Percentiles rank a stretch among this genome's conserved stretches.
These are phyloP conservation scores for Oscheius myriophilus DNA, from an alignment of 2,888 invertebrate genomes.

Conservation along the genomic window DNA sequence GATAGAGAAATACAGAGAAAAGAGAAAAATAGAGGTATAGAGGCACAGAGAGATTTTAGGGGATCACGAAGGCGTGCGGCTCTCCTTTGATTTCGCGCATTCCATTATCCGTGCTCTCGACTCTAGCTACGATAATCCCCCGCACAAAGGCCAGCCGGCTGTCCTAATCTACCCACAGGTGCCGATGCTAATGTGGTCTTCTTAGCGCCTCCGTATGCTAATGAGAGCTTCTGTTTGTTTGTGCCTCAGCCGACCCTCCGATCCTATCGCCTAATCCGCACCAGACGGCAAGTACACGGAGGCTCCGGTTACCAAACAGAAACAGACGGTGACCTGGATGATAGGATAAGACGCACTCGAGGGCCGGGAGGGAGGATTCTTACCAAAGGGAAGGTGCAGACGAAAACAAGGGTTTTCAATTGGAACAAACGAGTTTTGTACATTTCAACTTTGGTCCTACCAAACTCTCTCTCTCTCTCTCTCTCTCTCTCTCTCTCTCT, in stretches of 20 bases:
- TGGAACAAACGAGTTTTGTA: neutral
- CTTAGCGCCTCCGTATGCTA: constrained; percentile 27
- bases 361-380: neutral
- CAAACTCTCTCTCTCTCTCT: too few relatives aligned
- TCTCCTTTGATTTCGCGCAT: too few relatives aligned
- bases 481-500: too few relatives aligned
- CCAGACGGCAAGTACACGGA: constrained; percentile 6
- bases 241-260: constrained; percentile 3
- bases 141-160: too few relatives aligned
- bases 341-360: neutral
- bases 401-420: neutral
- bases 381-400: neutral
- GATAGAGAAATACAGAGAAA: neutral
- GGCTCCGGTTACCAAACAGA: too few relatives aligned
- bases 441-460: neutral
- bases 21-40: too few relatives aligned
- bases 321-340: too few relatives aligned
- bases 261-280: constrained; percentile 23
- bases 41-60: too few relatives aligned
- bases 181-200: constrained; percentile 28
- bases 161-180: constrained; percentile 20
- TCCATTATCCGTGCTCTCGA: too few relatives aligned
- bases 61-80: too few relatives aligned
- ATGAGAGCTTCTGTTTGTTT: constrained; percentile 21
- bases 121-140: too few relatives aligned